Percentiles rank a stretch among this genome's conserved stretches.
These are phyloP conservation scores for Ammodytes marinus DNA, from an alignment of 2,113 vertebrate genomes.

Conservation along the genomic window DNA sequence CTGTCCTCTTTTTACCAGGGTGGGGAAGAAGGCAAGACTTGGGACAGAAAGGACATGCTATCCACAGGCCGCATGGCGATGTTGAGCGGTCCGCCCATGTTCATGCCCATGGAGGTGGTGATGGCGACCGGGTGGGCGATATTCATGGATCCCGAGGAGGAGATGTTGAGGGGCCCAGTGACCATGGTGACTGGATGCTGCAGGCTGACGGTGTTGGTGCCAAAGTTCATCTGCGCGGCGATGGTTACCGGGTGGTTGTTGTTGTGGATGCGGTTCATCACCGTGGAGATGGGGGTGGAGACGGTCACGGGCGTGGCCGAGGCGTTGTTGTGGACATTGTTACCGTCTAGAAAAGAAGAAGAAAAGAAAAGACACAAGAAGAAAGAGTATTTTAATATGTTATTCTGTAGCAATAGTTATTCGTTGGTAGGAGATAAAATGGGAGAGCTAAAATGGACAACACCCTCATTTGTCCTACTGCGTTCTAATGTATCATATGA, in stretches of 20 bases:
- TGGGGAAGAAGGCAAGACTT: slow-evolving; percentile 96
- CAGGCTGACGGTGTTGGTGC: slow-evolving; percentile 96
- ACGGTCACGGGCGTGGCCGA: slow-evolving; percentile 86
- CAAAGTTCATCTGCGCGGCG: slow-evolving; percentile 98
- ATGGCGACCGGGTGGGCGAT: slow-evolving; percentile 97
- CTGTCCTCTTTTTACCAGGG: slow-evolving; percentile 88
- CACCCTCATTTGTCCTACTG: not conserved
- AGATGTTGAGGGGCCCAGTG: slow-evolving; percentile 95
- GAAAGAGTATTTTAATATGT: not conserved
- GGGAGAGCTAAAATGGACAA: not conserved
- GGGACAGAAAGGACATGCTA: slow-evolving; percentile 98
- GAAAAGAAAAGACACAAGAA: slow-evolving; percentile 65
- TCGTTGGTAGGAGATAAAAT: not conserved
- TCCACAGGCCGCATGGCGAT: slow-evolving; percentile 98
- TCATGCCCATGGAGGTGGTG: slow-evolving; percentile 97
- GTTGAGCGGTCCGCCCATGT: slow-evolving; percentile 94
- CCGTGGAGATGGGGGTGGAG: slow-evolving; percentile 81
- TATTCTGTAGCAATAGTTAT: not conserved
- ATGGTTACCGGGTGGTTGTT: slow-evolving; percentile 95
- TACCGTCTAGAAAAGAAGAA: slow-evolving; percentile 89
- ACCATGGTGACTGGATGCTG: slow-evolving; percentile 95
- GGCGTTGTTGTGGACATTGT: slow-evolving; percentile 94
- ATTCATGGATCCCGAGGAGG: slow-evolving; percentile 93
- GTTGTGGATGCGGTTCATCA: slow-evolving; percentile 81
- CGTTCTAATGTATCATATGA: not conserved